Base-by-base conservation (phyloP, 1,140 invertebrate species). In the Scaptomyza montana region DNA sequence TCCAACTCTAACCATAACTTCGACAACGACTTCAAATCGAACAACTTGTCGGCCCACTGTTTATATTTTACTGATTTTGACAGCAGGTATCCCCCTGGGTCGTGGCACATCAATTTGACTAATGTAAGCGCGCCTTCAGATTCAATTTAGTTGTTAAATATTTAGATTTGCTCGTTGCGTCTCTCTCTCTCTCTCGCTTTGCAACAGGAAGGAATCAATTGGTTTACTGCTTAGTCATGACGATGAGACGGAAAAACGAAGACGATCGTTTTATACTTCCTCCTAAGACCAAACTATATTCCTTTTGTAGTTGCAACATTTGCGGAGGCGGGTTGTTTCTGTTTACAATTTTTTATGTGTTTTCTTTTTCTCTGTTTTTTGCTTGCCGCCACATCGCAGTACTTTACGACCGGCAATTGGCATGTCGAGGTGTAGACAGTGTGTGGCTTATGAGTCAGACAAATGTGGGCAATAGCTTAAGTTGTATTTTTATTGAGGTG, bases 141-240 rank as follows among this genome's bases (percentile, higher is more conserved):
- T 86, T 87, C 84, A 86, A 86, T 86, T 86, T 82, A 86, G 84
- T 89, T 68, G 82, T 86, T 86, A 86, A 86, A 89, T 89, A 86
- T 86, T 86, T 86, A 86, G 82, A 86, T 86, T 86, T 86, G 73
- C 64, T 73, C 77, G 65, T 61, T 64, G 70, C 50, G 63, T 66
- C 69, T 74, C 68, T 74, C 46, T 69, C 50, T 41, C 33, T 46
- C 12, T 19, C 28, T 46, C 12, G 56, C 21, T 51, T 45, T 49
- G 72, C 66, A 78, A 82, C 82, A 86, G 82, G 82, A 86, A 86
- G 82, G 82, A 86, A 86, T 89, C 82, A 86, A 86, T 86, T 86
- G 84, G 78, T 82, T 79, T 78, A 76, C 82, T 81, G 59, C 61
- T 45, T 53, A 68, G 54, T 57, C 64, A 66, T 45, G 25, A 13